Base-by-base conservation (phyloP, 2,113 vertebrate species). In the Oenanthe melanoleuca region DNA sequence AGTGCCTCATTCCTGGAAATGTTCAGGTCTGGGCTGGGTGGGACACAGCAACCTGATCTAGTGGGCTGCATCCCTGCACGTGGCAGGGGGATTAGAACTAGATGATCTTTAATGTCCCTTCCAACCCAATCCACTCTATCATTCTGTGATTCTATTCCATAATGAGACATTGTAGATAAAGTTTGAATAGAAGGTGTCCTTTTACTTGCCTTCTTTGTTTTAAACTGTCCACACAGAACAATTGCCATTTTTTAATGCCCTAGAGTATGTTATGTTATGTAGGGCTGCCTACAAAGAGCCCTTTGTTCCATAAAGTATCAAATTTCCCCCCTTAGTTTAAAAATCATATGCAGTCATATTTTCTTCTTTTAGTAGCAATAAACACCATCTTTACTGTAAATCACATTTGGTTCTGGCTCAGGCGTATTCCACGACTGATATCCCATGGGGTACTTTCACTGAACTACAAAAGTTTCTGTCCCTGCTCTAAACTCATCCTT, bases 71-170 rank as follows among this genome's bases (percentile, higher is more conserved):
- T 49, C 50, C 24, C 44, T 57, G 12, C 34, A 19, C 15, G 10
- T 0, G 2, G 40, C 19, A 65, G 24, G 9, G 19, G 9, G 8
- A 8, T 8, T n/a, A 16, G 20, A n/a, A 57, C 6, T 29, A 25
- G 11, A 24, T 29, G 12, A 57, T n/a, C 15, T 40, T 49, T 29
- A 42, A 40, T 34, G 24, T 40, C 34, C 9, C 9, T 49, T 65
- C 34, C 15, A 65, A 75, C 16, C 8, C 34, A 50, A 34, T 29
- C 20, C 20, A 34, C 34, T 57, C 50, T n/a, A 16, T 65, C 15
- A 49, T 65, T 74, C 34, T 42, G 44, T 42, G 42, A 24, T 75
- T 66, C 24, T 13, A 14, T 57, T 29, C 24, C 16, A 34, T 42
- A 75, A 40, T 13, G 34, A 75, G 20, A 57, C 29, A 49, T 16